Base-by-base conservation (phyloP, 1,140 invertebrate genomes). In the Elymnias hypermnestra region DNA sequence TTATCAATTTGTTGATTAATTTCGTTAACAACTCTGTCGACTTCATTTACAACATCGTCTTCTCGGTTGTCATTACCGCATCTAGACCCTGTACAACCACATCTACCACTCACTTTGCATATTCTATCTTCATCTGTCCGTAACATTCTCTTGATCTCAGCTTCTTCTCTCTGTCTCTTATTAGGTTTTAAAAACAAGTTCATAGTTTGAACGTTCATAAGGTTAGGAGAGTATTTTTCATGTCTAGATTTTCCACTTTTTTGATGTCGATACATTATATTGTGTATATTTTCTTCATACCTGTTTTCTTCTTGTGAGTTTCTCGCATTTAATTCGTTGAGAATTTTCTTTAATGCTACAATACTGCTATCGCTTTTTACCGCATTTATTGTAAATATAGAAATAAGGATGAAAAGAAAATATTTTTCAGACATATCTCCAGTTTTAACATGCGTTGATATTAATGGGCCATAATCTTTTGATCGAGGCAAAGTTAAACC, bases 181-280 rank as follows among this genome's bases (percentile, higher is more conserved):
- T 47, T 29, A 19, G 21, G 40, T 13, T 54, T 48, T 9, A 26
- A n/a, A 41, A 21, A 40, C n/a, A 45, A 21, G 22, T 55, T 45
- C 6, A 41, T 19, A 7, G 36, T 45, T 22, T 54, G 41, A 15
- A 48, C 25, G 10, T 49, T 49, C 28, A 36, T 40, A 1, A 40
- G 33, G 10, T 55, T 47, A 8, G 46, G 22, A 17, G 10, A 35
- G 22, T 28, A 21, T 13, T 15, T 13, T 21, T 37, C 5, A 5
- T 29, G 39, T 19, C 17, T 26, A 28, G 14, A 3, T 19, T 22
- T 21, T 5, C 12, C 37, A 19, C 8, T 5, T 37, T 22, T 21
- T 9, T 33, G 10, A 28, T 41, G 39, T 3, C 9, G 13, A 10
- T 42, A 21, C 9, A 9, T 9, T 33, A 10, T 17, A 13, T 22